Conservation (phyloP, 2,888 invertebrate genomes). For the Venusia cambrica region DNA sequence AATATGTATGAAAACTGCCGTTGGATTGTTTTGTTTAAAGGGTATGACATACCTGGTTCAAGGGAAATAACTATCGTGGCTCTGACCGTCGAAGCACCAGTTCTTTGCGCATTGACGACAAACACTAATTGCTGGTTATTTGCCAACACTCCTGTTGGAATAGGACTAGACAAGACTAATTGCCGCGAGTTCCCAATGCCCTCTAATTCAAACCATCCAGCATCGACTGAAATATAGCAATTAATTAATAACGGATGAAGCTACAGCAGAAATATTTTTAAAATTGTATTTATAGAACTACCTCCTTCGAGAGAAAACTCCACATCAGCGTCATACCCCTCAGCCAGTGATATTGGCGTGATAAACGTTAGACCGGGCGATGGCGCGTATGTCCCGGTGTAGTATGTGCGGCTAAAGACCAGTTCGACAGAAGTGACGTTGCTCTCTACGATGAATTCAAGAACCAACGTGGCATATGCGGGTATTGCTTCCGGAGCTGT, state of each 20-base stretch:
- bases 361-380: slow-evolving; percentile 26
- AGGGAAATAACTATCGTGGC: slow-evolving; percentile 35
- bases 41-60: slow-evolving; percentile 8
- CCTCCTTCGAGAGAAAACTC: slow-evolving; percentile 38
- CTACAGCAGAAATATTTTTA: too few relatives aligned
- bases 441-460: slow-evolving; percentile 27
- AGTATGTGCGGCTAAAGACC: slow-evolving; percentile 31
- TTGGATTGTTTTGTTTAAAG: too few relatives aligned
- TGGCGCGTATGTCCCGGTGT: slow-evolving; percentile 34
- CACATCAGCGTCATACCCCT: slow-evolving; percentile 34
- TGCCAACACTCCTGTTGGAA: slow-evolving; percentile 34
- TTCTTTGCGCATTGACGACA: slow-evolving; percentile 29
- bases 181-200: slow-evolving; percentile 24
- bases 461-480: slow-evolving; percentile 37
- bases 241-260: too few relatives aligned
- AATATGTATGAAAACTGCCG: too few relatives aligned
- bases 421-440: slow-evolving; percentile 10
- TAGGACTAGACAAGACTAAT: slow-evolving; percentile 24
- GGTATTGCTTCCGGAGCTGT: slow-evolving; percentile 29
- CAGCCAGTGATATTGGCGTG: slow-evolving; percentile 26
- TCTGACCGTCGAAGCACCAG: slow-evolving; percentile 26
- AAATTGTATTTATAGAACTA: slow-evolving; percentile 19
- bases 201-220: slow-evolving; percentile 25
- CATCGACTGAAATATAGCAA: slow-evolving; percentile 14
- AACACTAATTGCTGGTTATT: slow-evolving; percentile 38